Evolutionary conservation across 2,113 vertebrate genomes (phyloP).

Genomic region (Dinomys branickii): DNA sequence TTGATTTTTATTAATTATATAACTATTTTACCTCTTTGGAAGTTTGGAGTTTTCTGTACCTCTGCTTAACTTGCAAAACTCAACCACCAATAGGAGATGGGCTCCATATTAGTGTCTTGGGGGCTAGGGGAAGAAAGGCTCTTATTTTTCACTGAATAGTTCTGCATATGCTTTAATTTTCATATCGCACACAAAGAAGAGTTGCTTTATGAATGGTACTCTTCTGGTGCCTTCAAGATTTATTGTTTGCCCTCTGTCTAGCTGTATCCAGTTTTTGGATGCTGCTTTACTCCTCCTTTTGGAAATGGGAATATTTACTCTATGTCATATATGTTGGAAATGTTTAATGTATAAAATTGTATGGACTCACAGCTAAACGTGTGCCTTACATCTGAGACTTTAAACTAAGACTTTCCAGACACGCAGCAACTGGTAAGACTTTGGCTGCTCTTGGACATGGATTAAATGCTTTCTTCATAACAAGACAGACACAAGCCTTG

Average conservation of each 20-base stretch:
- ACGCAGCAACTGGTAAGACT: neutral
- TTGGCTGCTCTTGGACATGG: neutral
- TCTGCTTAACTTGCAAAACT: neutral
- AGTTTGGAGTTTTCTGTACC: neutral
- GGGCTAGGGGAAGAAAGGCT: neutral
- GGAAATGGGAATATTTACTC: neutral
- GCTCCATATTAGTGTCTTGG: neutral
- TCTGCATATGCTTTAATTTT: neutral
- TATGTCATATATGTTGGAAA: neutral
- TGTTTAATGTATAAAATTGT: neutral
- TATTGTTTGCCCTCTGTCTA: neutral
- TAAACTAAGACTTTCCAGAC: neutral
- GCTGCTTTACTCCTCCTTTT: neutral
- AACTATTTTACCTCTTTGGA: neutral
- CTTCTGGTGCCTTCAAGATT: neutral
- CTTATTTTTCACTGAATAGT: neutral
- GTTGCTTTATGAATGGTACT: neutral
- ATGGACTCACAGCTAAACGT: neutral
- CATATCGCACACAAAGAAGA: neutral
- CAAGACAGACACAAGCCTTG: neutral
- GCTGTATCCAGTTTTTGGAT: neutral
- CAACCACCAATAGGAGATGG: neutral
- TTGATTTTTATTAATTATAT: constrained; percentile 23
- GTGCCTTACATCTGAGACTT: neutral
- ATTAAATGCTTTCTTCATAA: neutral